phyloP scores from a whole-genome alignment of 2,113 vertebrate species.

The Morphnarchus princeps region DNA sequence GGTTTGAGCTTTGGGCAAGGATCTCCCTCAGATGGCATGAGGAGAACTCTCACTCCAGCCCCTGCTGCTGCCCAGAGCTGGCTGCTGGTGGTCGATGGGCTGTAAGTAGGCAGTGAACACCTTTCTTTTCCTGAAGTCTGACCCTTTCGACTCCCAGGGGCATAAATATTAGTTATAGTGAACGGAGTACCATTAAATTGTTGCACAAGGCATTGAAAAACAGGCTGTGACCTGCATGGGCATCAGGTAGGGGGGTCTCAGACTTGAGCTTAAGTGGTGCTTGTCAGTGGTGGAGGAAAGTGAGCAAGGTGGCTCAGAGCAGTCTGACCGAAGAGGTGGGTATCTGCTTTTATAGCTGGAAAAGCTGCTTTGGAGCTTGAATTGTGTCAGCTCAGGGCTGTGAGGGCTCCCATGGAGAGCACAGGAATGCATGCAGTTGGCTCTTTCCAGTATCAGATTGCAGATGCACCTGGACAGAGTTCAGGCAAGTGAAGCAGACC shows the following conservation, averaged over 20 bases:
- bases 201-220: not conserved
- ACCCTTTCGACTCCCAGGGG: not conserved
- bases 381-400: not conserved
- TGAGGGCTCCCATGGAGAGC: not conserved
- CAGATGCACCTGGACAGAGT: not conserved
- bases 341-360: not conserved
- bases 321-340: not conserved
- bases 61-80: not conserved
- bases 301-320: not conserved
- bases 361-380: not conserved
- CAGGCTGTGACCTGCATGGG: not conserved
- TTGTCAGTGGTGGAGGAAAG: not conserved
- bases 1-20: not conserved
- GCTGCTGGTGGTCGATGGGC: not conserved
- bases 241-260: not conserved
- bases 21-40: not conserved
- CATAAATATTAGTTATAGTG: not conserved
- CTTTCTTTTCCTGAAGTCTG: not conserved
- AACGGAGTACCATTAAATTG: fast-evolving
- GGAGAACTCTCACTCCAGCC: not conserved
- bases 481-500: not conserved
- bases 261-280: not conserved
- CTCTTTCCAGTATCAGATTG: not conserved
- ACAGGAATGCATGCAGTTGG: fast-evolving
- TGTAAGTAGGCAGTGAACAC: not conserved